These are phyloP conservation scores for Ceratina calcarata DNA, from an alignment of 1,140 invertebrate genomes.

Conservation along the genomic window DNA sequence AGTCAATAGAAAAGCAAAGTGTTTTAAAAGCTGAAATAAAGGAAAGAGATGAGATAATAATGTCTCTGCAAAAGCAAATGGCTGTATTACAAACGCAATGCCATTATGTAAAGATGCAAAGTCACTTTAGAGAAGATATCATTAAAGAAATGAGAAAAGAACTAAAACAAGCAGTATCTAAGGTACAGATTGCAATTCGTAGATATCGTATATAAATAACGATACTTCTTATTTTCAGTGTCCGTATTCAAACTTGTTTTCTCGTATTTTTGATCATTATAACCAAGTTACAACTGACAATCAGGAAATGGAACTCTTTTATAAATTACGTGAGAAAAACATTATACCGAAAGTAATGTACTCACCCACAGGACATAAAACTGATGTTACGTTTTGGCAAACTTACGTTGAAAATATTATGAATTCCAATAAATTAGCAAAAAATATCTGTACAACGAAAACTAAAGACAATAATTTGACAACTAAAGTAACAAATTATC, in stretches of 20 bases:
- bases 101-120: slow-evolving; percentile 76
- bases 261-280: slow-evolving; percentile 21
- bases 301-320: slow-evolving; percentile 37
- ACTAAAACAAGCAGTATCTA: slow-evolving; percentile 69
- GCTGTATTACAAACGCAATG: slow-evolving; percentile 78
- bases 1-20: slow-evolving; percentile 75
- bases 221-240: slow-evolving; percentile 21
- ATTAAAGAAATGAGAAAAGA: slow-evolving; percentile 81
- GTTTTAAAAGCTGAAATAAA: slow-evolving; percentile 80
- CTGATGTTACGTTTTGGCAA: slow-evolving; percentile 27
- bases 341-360: slow-evolving; percentile 25
- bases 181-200: slow-evolving; percentile 62
- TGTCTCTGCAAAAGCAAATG: slow-evolving; percentile 74
- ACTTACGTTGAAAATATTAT: slow-evolving; percentile 15
- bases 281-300: slow-evolving; percentile 1
- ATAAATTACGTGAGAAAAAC: slow-evolving; percentile 38
- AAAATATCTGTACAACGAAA: slow-evolving; percentile 26
- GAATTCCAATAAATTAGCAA: slow-evolving; percentile 18
- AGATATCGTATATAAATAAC: slow-evolving; percentile 25
- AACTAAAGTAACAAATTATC: slow-evolving; percentile 6
- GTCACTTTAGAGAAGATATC: slow-evolving; percentile 81
- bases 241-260: neutral
- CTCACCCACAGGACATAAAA: slow-evolving; percentile 28
- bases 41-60: slow-evolving; percentile 78
- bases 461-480: slow-evolving; percentile 28